Base-by-base conservation (phyloP, 2,888 invertebrate genomes). In the Helleia helle region DNA sequence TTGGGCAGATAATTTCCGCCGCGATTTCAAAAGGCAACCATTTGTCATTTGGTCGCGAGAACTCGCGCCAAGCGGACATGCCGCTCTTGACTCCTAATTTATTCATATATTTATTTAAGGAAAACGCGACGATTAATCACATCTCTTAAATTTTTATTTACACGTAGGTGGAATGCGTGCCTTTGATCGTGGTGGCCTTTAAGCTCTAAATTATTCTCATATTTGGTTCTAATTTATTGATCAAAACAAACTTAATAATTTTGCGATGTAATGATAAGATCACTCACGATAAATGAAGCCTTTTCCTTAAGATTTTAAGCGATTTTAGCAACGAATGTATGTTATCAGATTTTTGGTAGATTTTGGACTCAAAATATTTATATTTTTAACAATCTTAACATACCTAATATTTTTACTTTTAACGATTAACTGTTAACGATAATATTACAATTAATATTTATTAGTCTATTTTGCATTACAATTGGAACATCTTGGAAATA, bases 61-160 rank as follows among this genome's bases (percentile, higher is more conserved):
- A 71, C 71, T 71, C 68, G 62, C 62, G 63, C 58, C 60, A 54
- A 67, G 70, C 79, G 77, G 83, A 80, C 81, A 76, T 71, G 65
- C 60, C 59, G 62, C 62, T 60, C 56, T 71, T 58, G 65, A 68
- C 72, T 69, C 69, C 72, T 80, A 83, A 83, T 83, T 81, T 84
- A 83, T 84, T 79, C 68, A 71, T 74, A 77, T 80, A 81, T 84
- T 84, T 84, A 83, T 84, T 77, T 81, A 81, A 73, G 77, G 84
- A 80, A 79, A 77, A 77, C 77, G 70, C 59, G 73, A 67, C 75
- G 70, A 80, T 84, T 83, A 83, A 84, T 84, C 83, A 84, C 79
- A 72, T 71, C 69, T 75, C 71, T 70, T 69, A 67, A 70, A 71
- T 73, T 81, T 80, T 83, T 81, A 81, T 83, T 84, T 80, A 83